Evolutionary conservation across 2,888 invertebrate genomes (phyloP).

Genomic region (Mamestra brassicae): DNA sequence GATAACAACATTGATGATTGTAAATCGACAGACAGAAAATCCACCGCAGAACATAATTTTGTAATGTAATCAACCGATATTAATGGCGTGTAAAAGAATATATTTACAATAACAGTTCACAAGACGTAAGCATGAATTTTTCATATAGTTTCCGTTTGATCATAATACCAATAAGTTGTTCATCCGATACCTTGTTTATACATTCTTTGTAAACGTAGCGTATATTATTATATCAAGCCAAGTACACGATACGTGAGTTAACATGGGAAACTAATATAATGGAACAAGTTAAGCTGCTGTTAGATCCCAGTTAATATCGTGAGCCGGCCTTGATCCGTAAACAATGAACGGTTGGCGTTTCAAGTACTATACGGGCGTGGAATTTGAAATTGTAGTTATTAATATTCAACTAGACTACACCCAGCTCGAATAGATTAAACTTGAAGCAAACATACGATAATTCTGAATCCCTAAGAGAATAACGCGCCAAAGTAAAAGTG

Average conservation of each 20-base stretch:
- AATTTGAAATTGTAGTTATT: conserved; percentile 58
- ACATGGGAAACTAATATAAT: conserved; percentile 38
- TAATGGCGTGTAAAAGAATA: conserved; percentile 7
- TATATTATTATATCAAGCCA: conserved; percentile 12
- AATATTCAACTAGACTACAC: conserved; percentile 58
- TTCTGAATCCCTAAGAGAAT: conserved; percentile 35
- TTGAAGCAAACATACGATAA: conserved; percentile 44
- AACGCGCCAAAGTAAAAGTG: conserved; percentile 35
- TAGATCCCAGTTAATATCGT: conserved; percentile 50
- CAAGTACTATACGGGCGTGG: conserved; percentile 51
- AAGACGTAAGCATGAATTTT: conserved; percentile 37
- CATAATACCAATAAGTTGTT: conserved; percentile 37
- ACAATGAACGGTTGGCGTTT: conserved; percentile 58
- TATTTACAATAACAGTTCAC: conserved; percentile 19
- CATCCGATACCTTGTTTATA: conserved; percentile 41
- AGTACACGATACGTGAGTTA: conserved; percentile 23
- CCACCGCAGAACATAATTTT: background rate
- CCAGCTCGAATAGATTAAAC: conserved; percentile 40
- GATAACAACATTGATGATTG: conserved; percentile 15
- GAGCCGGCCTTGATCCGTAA: conserved; percentile 59
- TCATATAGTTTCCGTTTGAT: conserved; percentile 29
- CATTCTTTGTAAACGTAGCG: conserved; percentile 26
- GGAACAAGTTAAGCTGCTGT: conserved; percentile 52
- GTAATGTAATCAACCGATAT: conserved; percentile 11
- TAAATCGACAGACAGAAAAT: conserved; percentile 12